Conservation (phyloP, 35 echinoderm and acorn worm genomes). For the Lytechinus variegatus region DNA sequence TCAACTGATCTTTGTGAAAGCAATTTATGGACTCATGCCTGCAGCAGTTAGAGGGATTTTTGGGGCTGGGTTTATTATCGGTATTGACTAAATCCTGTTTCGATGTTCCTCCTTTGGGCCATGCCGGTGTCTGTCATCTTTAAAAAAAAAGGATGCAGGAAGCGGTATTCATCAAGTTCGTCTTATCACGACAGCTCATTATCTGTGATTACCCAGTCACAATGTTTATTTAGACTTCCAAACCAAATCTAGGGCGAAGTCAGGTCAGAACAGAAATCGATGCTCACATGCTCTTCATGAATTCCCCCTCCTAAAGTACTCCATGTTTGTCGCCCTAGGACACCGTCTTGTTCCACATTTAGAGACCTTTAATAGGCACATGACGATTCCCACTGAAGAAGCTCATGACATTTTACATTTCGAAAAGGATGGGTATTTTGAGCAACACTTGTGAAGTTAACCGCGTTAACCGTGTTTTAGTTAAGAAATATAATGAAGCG, state of each 20-base stretch:
- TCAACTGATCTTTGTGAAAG: no score
- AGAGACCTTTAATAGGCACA: no score
- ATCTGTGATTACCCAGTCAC: constrained; percentile 11
- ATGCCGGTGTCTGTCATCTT: background rate
- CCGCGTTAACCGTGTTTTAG: no score
- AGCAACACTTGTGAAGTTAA: no score
- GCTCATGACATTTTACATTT: no score
- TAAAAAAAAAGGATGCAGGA: background rate
- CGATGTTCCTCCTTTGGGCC: background rate
- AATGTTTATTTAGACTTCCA: background rate
- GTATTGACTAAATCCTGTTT: no score
- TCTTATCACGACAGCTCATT: constrained; percentile 12
- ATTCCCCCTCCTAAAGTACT: background rate
- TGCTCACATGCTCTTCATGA: background rate
- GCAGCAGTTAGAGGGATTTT: no score
- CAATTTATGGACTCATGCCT: no score
- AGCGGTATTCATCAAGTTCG: background rate
- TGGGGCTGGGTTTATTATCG: no score
- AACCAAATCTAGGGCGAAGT: background rate
- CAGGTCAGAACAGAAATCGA: background rate
- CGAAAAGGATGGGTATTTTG: no score
- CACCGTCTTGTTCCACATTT: background rate
- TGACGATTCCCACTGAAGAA: no score
- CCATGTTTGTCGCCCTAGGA: background rate
- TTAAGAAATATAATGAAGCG: no score